phyloP scores from a whole-genome alignment of 2,113 vertebrate genomes.

The Cathartes aura region DNA sequence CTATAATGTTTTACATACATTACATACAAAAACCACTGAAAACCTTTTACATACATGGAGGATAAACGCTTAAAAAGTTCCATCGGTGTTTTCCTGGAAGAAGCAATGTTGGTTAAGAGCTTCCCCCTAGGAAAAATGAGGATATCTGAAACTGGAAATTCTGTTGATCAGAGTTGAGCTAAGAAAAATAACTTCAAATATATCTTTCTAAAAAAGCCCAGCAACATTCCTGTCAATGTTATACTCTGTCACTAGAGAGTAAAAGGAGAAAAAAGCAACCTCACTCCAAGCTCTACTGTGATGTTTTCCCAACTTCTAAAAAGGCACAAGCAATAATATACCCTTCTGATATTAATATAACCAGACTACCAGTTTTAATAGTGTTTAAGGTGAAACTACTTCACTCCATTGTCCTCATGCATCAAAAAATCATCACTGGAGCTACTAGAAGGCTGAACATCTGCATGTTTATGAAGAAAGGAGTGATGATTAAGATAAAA shows the following conservation, averaged over 20 bases:
- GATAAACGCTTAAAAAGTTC: not conserved
- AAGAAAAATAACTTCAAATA: not conserved
- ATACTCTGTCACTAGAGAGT: not conserved
- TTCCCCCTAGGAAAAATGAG: not conserved
- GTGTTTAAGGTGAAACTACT: conserved; percentile 30
- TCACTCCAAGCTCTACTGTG: not conserved
- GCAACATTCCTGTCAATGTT: not conserved
- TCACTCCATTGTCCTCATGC: conserved; percentile 6
- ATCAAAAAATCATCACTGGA: not conserved
- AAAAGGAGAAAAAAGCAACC: not conserved
- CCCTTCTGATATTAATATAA: conserved; percentile 18
- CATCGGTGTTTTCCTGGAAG: not conserved
- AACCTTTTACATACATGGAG: not conserved
- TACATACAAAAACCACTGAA: not conserved
- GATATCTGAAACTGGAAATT: not conserved
- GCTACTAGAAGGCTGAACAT: conserved; percentile 20
- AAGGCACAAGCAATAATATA: not conserved
- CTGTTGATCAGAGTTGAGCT: not conserved
- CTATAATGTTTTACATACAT: not conserved
- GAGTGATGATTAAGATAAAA: conserved; percentile 52
- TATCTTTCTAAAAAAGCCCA: not conserved
- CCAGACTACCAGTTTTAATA: not conserved
- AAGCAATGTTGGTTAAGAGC: not conserved
- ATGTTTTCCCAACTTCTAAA: not conserved
- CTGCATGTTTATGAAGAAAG: conserved; percentile 54